These are phyloP conservation scores for Sebastes alutus DNA, from an alignment of 2,797 vertebrate genomes.

Conservation along the genomic window DNA sequence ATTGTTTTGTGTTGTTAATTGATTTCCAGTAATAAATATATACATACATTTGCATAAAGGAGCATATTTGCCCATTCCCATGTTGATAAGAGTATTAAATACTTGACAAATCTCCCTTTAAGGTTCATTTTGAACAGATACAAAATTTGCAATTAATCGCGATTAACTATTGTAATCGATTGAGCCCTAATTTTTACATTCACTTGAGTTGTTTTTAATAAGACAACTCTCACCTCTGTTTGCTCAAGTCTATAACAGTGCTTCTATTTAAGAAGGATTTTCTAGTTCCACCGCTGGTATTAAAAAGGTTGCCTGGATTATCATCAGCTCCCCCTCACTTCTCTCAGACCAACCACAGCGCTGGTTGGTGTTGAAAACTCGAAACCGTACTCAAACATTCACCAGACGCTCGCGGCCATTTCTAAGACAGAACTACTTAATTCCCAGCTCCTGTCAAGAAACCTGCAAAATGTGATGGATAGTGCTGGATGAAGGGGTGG, in stretches of 20 bases:
- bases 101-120: no score
- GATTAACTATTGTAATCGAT: neutral
- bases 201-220: neutral
- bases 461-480: constrained; percentile 53
- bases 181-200: neutral
- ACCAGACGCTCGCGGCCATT: constrained; percentile 39
- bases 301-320: constrained; percentile 17
- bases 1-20: no score
- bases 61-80: no score
- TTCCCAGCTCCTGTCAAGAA: constrained; percentile 51
- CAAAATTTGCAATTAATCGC: no score
- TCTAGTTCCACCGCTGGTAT: neutral
- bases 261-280: constrained; percentile 2
- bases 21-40: no score
- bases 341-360: constrained; percentile 53
- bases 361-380: constrained; percentile 12
- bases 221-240: neutral
- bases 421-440: constrained; percentile 29
- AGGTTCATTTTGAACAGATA: no score
- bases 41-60: no score
- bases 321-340: constrained; percentile 12
- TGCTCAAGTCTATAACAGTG: neutral
- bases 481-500: constrained; percentile 17
- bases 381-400: constrained; percentile 53
- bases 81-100: no score